Percentiles rank a stretch among this genome's conserved stretches.
These are phyloP conservation scores for Gymnogyps californianus DNA, from an alignment of 2,113 vertebrate genomes.

Conservation along the genomic window DNA sequence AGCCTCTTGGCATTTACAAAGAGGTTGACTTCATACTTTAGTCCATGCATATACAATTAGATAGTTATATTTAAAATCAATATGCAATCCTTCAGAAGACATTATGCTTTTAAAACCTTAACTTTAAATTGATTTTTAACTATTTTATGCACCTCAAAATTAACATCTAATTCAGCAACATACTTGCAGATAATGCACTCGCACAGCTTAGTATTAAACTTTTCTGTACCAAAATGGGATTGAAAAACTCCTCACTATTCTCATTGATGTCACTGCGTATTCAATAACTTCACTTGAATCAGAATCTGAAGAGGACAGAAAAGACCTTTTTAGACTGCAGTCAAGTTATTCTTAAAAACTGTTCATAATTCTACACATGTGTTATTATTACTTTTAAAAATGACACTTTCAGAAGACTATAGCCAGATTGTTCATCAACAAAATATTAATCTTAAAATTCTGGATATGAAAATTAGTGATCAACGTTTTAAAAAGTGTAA, in stretches of 20 bases:
- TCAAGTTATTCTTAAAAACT: neutral
- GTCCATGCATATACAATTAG: conserved; percentile 83
- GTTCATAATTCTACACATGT: neutral
- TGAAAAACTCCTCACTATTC: conserved; percentile 18
- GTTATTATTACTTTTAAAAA: neutral
- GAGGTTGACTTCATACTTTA: conserved; percentile 83
- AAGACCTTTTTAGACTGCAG: neutral
- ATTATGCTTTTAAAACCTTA: conserved; percentile 84
- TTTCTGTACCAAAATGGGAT: conserved; percentile 4
- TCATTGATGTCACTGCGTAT: neutral
- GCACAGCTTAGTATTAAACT: conserved; percentile 48
- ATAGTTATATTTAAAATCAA: conserved; percentile 87
- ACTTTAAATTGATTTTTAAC: conserved; percentile 85
- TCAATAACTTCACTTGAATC: neutral
- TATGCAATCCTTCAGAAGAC: conserved; percentile 82
- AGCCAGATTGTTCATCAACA: neutral
- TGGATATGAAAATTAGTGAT: neutral
- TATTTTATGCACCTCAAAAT: conserved; percentile 82
- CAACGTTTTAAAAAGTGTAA: neutral
- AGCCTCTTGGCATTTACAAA: conserved; percentile 83
- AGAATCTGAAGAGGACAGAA: neutral
- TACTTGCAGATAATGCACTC: conserved; percentile 66
- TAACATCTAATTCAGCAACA: conserved; percentile 77
- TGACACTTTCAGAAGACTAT: neutral
- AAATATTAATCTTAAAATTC: neutral